These are phyloP conservation scores for Poeciliopsis prolifica DNA, from an alignment of 2,113 vertebrate species.

Conservation along the genomic window DNA sequence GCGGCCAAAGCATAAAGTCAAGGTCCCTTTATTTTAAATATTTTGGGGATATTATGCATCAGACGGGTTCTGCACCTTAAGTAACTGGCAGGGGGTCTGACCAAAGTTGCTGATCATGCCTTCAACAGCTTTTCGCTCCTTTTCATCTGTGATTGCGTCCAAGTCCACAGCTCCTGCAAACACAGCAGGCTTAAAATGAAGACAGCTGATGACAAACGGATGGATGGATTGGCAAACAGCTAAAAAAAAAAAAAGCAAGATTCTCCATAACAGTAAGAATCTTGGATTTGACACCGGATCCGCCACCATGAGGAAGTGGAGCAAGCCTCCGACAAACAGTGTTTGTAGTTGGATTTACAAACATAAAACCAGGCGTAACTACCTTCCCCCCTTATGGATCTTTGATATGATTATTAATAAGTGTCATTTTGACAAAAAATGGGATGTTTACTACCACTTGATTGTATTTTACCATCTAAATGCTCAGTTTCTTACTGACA, in stretches of 20 bases:
- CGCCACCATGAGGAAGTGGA: too few species aligned
- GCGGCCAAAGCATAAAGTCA: background rate
- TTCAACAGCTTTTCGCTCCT: constrained; percentile 95
- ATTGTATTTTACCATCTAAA: too few species aligned
- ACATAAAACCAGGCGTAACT: too few species aligned
- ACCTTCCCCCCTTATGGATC: too few species aligned
- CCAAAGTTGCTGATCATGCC: constrained; percentile 99
- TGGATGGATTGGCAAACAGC: too few species aligned
- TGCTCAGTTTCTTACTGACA: too few species aligned
- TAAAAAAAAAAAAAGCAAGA: too few species aligned
- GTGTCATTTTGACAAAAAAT: too few species aligned
- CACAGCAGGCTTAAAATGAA: background rate
- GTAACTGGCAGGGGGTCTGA: constrained; percentile 94
- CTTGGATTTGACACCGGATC: background rate
- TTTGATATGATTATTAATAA: too few species aligned
- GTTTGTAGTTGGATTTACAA: too few species aligned
- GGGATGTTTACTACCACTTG: too few species aligned
- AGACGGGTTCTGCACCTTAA: constrained; percentile 83
- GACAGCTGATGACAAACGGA: background rate
- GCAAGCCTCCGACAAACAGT: too few species aligned
- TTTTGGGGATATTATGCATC: background rate
- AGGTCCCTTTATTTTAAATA: background rate
- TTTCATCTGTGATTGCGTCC: constrained; percentile 94
- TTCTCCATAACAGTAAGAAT: background rate
- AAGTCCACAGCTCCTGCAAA: constrained; percentile 93